phyloP scores from a whole-genome alignment of 2,797 vertebrate genomes.

The Cichlasoma orientale region DNA sequence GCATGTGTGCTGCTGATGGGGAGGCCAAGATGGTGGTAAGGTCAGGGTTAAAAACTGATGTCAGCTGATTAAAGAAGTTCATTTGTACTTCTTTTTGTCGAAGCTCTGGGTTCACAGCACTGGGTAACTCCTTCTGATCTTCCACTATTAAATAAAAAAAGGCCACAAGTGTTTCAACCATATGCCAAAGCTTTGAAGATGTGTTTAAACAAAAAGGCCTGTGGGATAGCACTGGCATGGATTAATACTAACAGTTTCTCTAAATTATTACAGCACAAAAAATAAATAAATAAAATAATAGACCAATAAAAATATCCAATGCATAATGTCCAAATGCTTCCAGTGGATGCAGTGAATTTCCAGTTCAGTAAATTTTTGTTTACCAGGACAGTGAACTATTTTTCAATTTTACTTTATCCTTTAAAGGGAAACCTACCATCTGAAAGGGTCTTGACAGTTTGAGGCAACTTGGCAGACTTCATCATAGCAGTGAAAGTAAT shows the following conservation, averaged over 20 bases:
- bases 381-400: background rate
- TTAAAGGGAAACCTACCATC: conserved; percentile 84
- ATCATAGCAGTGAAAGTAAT: conserved; percentile 99
- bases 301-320: background rate
- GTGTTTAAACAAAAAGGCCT: background rate
- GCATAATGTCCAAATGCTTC: background rate
- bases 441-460: conserved; percentile 97
- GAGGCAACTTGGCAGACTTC: conserved; percentile 98
- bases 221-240: background rate
- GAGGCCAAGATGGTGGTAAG: conserved; percentile 83
- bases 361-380: background rate
- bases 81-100: conserved; percentile 98
- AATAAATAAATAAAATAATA: background rate
- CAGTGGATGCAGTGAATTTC: background rate
- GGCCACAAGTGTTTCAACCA: background rate
- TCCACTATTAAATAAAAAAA: conserved; percentile 83
- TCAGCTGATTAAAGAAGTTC: conserved; percentile 98
- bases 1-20: conserved; percentile 77
- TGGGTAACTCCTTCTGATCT: conserved; percentile 95
- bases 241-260: background rate
- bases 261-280: background rate
- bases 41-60: conserved; percentile 96
- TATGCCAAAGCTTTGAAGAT: background rate
- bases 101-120: conserved; percentile 92
- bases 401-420: background rate